These are phyloP conservation scores for Teinopalpus imperialis DNA, from an alignment of 2,888 invertebrate genomes.

Conservation along the genomic window DNA sequence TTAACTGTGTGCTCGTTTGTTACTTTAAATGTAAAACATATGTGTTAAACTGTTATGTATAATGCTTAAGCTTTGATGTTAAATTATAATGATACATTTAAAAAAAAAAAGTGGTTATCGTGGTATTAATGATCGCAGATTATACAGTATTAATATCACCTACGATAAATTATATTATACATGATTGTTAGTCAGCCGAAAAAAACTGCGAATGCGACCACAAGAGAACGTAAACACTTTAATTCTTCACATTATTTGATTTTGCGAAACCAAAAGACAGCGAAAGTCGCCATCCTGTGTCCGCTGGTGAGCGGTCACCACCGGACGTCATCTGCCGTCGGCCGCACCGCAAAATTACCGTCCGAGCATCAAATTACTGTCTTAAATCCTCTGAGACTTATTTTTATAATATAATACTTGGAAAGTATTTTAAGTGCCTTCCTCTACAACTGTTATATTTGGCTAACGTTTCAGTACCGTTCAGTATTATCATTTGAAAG, in stretches of 20 bases:
- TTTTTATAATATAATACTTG: background rate
- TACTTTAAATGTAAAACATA: no score
- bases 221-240: background rate
- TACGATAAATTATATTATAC: no score
- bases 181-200: background rate
- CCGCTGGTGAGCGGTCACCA: slow-evolving; percentile 15
- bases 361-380: slow-evolving; percentile 8
- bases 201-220: background rate
- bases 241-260: slow-evolving; percentile 12
- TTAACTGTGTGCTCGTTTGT: no score
- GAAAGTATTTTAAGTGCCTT: background rate
- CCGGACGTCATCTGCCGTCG: slow-evolving; percentile 28
- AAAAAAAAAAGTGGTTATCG: no score
- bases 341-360: slow-evolving; percentile 22
- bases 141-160: no score
- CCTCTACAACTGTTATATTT: no score
- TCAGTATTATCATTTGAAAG: no score
- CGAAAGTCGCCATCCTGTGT: slow-evolving; percentile 19
- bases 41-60: no score
- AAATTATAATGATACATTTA: no score
- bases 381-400: slow-evolving; percentile 2
- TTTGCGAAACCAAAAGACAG: slow-evolving; percentile 1
- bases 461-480: background rate
- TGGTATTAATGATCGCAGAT: no score
- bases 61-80: no score